Evolutionary conservation across 2,113 vertebrate species (phyloP), one percentile per base, ranked within the genome.

Genomic region (Castor canadensis): DNA sequence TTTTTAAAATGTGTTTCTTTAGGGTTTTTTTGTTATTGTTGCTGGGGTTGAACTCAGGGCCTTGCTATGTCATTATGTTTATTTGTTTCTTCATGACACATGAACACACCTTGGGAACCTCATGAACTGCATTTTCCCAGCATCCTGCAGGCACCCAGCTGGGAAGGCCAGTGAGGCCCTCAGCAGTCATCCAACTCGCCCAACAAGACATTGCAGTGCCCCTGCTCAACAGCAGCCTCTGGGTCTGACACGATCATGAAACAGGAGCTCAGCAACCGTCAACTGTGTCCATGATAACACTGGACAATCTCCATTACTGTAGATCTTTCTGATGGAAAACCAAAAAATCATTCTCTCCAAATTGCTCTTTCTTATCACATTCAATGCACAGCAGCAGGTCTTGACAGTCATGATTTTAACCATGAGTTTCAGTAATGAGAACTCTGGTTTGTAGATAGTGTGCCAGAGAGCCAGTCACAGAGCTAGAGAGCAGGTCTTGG

Each of bases 111-210:
- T 77, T 94, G 73, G 79, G 73, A 86, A 91, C 58, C 26, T 0
- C 43, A 93, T 38, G 35, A 58, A 54, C 84, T 89, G 87, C 56
- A 91, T 89, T 97, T 97, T 91, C 96, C 93, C 87, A 93, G 80
- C 69, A 58, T 91, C 71, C 35, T 69, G 30, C 43, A 56, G 54
- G 67, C 54, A 77, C 45, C 9, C 52, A 87, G 79, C 77, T 16
- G 16, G n/a, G 82, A 75, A 81, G 43, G 67, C 6, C 0, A 85
- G 60, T 54, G 22, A 75, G n/a, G 40, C 35, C 20, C 77, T 88
- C 12, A 52, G 43, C 45, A 49, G 40, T 40, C 66, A 87, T 66
- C 84, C 82, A 85, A 84, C 49, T 43, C 77, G 91, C 54, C 75
- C 67, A 91, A 87, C 52, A 77, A 89, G 60, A 73, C n/a, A 12